Conservation (phyloP, 2,113 vertebrate genomes). For the Panthera uncia region DNA sequence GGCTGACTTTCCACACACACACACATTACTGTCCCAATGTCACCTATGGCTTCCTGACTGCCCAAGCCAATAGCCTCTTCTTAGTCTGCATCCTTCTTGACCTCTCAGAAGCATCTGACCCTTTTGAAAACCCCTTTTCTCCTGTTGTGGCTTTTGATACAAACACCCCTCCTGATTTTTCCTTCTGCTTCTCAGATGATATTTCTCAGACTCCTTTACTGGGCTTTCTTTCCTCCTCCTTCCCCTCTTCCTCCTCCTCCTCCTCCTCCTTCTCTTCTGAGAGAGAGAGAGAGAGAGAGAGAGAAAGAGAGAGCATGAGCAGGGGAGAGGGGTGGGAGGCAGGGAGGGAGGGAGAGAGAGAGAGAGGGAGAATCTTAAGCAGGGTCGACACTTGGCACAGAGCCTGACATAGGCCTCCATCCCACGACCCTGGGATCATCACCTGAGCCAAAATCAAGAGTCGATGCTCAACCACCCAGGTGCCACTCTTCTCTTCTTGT, state of each 20-base stretch:
- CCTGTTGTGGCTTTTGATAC: neutral
- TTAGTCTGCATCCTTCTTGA: neutral
- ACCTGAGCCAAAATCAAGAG: no score
- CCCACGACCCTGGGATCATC: no score
- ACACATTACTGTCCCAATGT: accelerated
- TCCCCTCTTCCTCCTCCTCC: no score
- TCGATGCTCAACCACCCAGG: no score
- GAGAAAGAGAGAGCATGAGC: no score
- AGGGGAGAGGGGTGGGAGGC: no score
- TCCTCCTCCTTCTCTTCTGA: no score
- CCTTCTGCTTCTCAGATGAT: neutral
- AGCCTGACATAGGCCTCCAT: no score
- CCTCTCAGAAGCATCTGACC: neutral
- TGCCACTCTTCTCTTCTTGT: neutral
- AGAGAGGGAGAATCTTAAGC: no score
- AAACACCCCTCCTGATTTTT: neutral
- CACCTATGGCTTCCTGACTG: neutral
- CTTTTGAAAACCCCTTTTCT: neutral
- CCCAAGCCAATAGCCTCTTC: neutral
- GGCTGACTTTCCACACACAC: neutral
- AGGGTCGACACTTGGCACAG: no score
- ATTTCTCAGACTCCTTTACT: neutral
- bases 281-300: no score
- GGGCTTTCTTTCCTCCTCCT: neutral
- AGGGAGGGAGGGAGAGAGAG: no score